Percentiles rank a stretch among this genome's conserved stretches.
Evolutionary conservation across 2,797 vertebrate genomes (phyloP).

Genomic region (Epinephelus malabaricus): DNA sequence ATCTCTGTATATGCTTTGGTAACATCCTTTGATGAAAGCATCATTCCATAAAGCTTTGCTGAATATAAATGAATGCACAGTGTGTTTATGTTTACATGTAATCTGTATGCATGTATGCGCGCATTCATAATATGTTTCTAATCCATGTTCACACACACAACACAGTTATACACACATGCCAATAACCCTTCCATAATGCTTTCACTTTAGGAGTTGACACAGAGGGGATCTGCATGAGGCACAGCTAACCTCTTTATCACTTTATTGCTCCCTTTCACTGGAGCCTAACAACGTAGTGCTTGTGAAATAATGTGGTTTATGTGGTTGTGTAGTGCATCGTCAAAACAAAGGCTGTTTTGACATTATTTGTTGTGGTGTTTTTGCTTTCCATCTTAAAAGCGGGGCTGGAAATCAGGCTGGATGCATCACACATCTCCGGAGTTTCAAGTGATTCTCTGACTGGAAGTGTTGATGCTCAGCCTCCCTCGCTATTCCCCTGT

Average conservation of each 20-base stretch:
- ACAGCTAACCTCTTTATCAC: conserved; percentile 15
- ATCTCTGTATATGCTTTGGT: no score
- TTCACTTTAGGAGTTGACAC: conserved; percentile 23
- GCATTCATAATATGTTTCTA: conserved; percentile 12
- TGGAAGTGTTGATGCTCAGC: conserved; percentile 31
- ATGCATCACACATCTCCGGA: conserved; percentile 7
- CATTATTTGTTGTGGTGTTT: conserved; percentile 14
- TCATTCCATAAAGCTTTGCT: not conserved
- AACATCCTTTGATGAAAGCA: not conserved
- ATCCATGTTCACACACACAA: conserved; percentile 28
- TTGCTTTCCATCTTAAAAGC: conserved; percentile 22
- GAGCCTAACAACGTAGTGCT: conserved; percentile 11
- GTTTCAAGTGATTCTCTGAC: conserved; percentile 29
- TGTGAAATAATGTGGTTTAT: conserved; percentile 40
- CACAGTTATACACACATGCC: conserved; percentile 19
- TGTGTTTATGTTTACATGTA: not conserved
- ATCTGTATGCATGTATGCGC: conserved; percentile 3
- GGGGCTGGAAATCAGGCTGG: conserved; percentile 6
- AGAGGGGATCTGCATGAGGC: conserved; percentile 32
- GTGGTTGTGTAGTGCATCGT: conserved; percentile 28
- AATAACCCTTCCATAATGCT: conserved; percentile 19
- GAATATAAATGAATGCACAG: not conserved
- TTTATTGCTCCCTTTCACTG: conserved; percentile 15
- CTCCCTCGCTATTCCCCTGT: conserved; percentile 14
- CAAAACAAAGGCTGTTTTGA: conserved; percentile 22